Conservation (phyloP, 2,113 vertebrate genomes). For the Lipotes vexillifer region DNA sequence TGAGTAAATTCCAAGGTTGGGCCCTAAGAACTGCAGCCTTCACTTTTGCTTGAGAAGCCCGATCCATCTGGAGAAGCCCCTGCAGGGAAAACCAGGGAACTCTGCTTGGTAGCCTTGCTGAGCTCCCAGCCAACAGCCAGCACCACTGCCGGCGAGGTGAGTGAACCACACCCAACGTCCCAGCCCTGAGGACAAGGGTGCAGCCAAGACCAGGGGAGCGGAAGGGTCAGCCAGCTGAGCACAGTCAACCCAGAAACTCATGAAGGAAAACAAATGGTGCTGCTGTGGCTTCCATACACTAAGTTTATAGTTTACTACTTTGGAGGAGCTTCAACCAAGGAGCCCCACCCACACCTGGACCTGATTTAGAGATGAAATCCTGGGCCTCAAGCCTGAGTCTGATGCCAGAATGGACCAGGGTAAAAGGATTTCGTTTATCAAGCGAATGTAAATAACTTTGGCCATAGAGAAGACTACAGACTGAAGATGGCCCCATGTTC, state of each 20-base stretch:
- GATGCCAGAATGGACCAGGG: neutral
- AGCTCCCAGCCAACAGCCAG: too few relatives aligned
- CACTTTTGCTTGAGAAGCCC: neutral
- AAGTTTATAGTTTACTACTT: neutral
- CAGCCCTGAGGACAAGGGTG: neutral
- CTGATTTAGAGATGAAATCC: neutral
- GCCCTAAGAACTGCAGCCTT: neutral
- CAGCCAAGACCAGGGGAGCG: rapidly evolving
- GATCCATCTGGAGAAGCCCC: neutral
- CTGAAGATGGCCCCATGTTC: neutral
- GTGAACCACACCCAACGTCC: neutral
- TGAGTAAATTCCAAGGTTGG: neutral
- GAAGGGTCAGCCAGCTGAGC: neutral
- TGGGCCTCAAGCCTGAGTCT: too few relatives aligned
- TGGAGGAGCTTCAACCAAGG: neutral
- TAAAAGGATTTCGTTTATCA: neutral
- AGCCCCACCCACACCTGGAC: neutral
- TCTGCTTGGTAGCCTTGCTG: neutral
- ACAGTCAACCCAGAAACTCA: neutral
- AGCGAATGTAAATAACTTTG: neutral
- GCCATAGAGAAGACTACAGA: neutral
- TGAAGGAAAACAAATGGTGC: neutral
- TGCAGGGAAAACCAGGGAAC: neutral
- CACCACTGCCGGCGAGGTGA: neutral
- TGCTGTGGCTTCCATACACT: neutral